These are phyloP conservation scores for Amazona guildingii DNA, from an alignment of 2,113 vertebrate genomes.

Conservation along the genomic window DNA sequence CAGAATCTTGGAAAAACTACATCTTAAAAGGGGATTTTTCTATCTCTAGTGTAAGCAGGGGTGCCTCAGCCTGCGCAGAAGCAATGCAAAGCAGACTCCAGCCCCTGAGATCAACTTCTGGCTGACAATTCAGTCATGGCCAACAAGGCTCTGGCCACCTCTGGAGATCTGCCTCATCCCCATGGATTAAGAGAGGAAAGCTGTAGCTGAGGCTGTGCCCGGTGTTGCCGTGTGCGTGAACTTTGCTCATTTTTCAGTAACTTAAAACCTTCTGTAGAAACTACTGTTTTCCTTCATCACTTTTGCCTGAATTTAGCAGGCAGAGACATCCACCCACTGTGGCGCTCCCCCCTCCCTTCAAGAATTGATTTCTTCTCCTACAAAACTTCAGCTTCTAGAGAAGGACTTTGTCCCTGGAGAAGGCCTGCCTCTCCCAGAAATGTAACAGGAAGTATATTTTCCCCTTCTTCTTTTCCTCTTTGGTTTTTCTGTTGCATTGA, in stretches of 20 bases:
- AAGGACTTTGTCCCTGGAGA: not conserved
- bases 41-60: not conserved
- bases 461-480: not conserved
- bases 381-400: not conserved
- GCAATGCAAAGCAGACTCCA: not conserved
- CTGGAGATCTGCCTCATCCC: not conserved
- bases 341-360: rapidly evolving
- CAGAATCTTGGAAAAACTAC: not conserved
- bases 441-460: not conserved
- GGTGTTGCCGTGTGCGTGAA: not conserved
- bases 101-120: not conserved
- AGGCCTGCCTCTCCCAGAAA: not conserved
- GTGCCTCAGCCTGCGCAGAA: not conserved
- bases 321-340: not conserved
- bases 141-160: not conserved
- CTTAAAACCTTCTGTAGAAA: not conserved
- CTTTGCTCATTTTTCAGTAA: not conserved
- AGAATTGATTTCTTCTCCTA: not conserved
- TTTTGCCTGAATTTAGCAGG: not conserved
- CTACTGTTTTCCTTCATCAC: not conserved
- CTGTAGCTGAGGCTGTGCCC: not conserved
- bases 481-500: not conserved
- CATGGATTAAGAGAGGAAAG: not conserved
- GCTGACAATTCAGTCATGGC: not conserved
- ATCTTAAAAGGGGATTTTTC: not conserved